These are phyloP conservation scores for Carassius gibelio DNA, from an alignment of 2,113 vertebrate genomes.

Conservation along the genomic window DNA sequence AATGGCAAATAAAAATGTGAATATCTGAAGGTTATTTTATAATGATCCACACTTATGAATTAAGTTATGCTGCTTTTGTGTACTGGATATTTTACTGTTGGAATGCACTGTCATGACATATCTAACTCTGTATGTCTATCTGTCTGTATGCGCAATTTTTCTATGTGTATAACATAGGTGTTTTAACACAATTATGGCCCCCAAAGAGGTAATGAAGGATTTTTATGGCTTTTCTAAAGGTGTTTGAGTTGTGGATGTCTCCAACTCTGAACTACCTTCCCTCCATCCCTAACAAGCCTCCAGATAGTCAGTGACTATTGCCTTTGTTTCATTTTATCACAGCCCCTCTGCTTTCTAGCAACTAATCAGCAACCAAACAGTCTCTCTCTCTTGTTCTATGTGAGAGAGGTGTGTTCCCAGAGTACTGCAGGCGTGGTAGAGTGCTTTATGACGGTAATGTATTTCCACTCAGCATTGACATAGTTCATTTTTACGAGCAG, in stretches of 20 bases:
- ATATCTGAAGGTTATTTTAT: neutral
- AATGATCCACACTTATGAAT: neutral
- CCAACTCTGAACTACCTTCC: neutral
- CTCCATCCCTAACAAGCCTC: constrained; percentile 31
- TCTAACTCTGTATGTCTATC: neutral
- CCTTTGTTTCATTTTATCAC: constrained; percentile 40
- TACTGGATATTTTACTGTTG: neutral
- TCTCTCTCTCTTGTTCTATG: constrained; percentile 22
- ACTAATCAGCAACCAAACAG: constrained; percentile 35
- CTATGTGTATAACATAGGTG: neutral
- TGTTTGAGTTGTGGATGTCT: constrained; percentile 14
- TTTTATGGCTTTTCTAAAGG: constrained; percentile 10
- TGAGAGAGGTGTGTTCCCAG: constrained; percentile 7
- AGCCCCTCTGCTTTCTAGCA: constrained; percentile 10
- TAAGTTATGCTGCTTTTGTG: neutral
- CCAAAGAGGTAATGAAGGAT: constrained; percentile 5
- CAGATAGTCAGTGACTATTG: constrained; percentile 33
- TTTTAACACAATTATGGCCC: neutral
- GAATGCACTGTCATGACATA: neutral
- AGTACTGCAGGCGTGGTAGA: constrained; percentile 19
- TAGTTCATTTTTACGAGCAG: constrained; percentile 62
- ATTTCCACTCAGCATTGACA: constrained; percentile 56
- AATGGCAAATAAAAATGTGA: constrained; percentile 1
- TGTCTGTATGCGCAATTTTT: neutral
- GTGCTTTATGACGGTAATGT: constrained; percentile 62